phyloP scores from a whole-genome alignment of 1,140 invertebrate genomes.

The Leptinotarsa defecta region DNA sequence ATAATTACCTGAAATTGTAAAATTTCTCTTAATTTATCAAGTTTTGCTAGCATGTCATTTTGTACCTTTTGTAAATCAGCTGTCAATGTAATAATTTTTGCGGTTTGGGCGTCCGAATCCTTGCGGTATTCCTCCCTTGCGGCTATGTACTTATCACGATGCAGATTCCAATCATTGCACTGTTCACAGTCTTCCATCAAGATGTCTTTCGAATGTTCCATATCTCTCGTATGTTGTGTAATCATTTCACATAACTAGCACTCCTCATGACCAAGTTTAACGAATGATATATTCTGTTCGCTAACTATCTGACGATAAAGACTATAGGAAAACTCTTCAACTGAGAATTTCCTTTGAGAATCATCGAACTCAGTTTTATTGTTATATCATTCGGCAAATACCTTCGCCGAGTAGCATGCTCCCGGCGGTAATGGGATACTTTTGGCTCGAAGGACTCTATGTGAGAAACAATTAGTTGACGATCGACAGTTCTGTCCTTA shows the following conservation, averaged over 20 bases:
- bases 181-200: conserved; percentile 13
- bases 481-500: not conserved
- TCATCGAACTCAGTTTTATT: conserved; percentile 24
- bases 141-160: conserved; percentile 11
- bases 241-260: conserved; percentile 32
- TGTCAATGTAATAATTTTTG: not conserved
- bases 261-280: conserved; percentile 33
- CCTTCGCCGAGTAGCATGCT: conserved; percentile 21
- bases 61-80: not conserved
- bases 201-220: conserved; percentile 27
- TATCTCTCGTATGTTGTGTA: conserved; percentile 27
- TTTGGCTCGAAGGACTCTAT: conserved; percentile 24
- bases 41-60: conserved; percentile 12
- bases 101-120: conserved; percentile 7
- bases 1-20: conserved; percentile 32
- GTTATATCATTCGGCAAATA: conserved; percentile 33
- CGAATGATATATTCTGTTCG: conserved; percentile 32
- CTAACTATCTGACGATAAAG: conserved; percentile 30
- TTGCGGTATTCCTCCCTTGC: conserved; percentile 20
- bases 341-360: conserved; percentile 25
- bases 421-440: conserved; percentile 28
- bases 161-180: conserved; percentile 15
- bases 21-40: conserved; percentile 4
- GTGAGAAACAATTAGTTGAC: conserved; percentile 21
- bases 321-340: conserved; percentile 28